A percentile compares a stretch with the other conserved stretches of the same genome.
Conservation (phyloP, 2,888 invertebrate genomes). For the Andrena trimmerana region DNA sequence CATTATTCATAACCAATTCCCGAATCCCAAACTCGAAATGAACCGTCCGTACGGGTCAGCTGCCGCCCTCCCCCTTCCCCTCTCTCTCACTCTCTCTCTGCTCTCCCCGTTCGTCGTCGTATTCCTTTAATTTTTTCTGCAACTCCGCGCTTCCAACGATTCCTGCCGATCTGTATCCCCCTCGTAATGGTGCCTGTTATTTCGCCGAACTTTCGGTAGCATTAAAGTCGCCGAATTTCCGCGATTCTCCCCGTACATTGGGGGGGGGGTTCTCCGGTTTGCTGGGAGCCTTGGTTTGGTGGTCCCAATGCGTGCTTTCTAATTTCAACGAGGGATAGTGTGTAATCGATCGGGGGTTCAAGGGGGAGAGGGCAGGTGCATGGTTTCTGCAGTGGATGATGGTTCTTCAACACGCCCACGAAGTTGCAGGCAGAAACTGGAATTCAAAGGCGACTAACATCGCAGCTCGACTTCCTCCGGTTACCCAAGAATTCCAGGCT, state of each 20-base stretch:
- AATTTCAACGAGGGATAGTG: too few relatives aligned
- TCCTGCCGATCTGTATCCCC: slow-evolving; percentile 29
- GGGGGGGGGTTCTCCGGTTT: not conserved
- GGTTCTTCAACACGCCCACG: too few relatives aligned
- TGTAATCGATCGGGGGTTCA: too few relatives aligned
- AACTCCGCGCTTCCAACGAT: slow-evolving; percentile 42
- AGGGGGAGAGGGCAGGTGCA: too few relatives aligned
- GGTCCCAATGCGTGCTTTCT: too few relatives aligned
- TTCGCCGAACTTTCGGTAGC: not conserved
- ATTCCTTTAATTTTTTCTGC: slow-evolving; percentile 64
- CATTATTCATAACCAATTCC: slow-evolving; percentile 84
- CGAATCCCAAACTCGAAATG: slow-evolving; percentile 82
- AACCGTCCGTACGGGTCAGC: slow-evolving; percentile 75
- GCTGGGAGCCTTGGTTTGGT: too few relatives aligned
- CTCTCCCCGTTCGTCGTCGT: slow-evolving; percentile 23
- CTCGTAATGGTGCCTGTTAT: slow-evolving; percentile 10
- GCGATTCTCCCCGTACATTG: not conserved
- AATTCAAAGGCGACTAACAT: not conserved
- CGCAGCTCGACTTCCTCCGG: not conserved
- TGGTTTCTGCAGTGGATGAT: too few relatives aligned
- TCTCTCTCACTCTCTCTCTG: slow-evolving; percentile 39
- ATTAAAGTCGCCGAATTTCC: not conserved
- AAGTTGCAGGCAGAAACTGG: too few relatives aligned
- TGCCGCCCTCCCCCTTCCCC: slow-evolving; percentile 57
- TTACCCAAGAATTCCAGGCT: not conserved